Evolutionary conservation across 2,888 invertebrate genomes (phyloP).

Genomic region (Nemapogon koenigi): DNA sequence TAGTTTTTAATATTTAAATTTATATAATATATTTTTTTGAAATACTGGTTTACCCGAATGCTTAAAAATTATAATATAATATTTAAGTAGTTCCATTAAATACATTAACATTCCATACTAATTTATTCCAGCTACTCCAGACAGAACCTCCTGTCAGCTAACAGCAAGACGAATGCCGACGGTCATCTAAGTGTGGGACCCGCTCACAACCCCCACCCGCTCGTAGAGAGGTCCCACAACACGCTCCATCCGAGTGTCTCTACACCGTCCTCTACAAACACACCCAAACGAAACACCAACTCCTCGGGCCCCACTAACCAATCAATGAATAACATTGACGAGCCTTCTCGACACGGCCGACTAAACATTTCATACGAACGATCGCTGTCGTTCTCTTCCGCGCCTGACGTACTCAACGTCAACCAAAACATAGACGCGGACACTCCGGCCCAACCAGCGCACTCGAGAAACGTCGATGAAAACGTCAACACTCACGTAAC

Average conservation of each 20-base stretch:
- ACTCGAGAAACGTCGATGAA: constrained; percentile 28
- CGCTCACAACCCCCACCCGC: constrained; percentile 42
- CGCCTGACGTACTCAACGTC: constrained; percentile 65
- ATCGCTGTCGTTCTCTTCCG: constrained; percentile 54
- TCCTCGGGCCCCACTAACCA: constrained; percentile 21
- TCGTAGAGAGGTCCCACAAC: constrained; percentile 66
- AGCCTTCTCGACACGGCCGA: constrained; percentile 25
- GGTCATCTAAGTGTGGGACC: constrained; percentile 43
- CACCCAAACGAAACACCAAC: constrained; percentile 46
- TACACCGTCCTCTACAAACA: constrained; percentile 28
- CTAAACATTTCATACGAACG: constrained; percentile 42
- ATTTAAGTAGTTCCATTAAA: too few relatives aligned
- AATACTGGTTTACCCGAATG: too few relatives aligned
- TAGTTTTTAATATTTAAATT: too few relatives aligned
- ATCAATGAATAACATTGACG: constrained; percentile 19
- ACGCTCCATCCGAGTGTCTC: constrained; percentile 40
- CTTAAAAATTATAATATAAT: too few relatives aligned
- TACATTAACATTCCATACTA: too few relatives aligned
- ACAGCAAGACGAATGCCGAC: constrained; percentile 75
- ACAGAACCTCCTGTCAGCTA: constrained; percentile 83
- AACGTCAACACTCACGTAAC: constrained; percentile 20
- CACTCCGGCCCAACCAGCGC: constrained; percentile 10
- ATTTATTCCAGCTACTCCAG: constrained; percentile 78
- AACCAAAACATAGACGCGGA: constrained; percentile 44
- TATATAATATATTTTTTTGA: too few relatives aligned